Conservation (phyloP, 2,113 vertebrate genomes). For the Potamarius usumacintae region DNA sequence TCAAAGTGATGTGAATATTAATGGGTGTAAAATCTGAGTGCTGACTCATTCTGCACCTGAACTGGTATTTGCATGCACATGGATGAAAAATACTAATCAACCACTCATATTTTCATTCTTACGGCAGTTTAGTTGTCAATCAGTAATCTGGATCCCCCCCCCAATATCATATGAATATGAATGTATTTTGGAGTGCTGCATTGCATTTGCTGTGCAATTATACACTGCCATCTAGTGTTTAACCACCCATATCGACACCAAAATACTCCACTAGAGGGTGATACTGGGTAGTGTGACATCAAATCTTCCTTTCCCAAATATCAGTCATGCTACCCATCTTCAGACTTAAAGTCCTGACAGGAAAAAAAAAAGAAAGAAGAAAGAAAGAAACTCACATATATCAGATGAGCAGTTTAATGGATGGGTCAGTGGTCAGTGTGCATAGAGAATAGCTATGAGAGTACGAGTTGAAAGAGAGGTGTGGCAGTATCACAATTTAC, state of each 20-base stretch:
- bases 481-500: neutral
- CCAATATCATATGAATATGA: neutral
- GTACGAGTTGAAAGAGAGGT: neutral
- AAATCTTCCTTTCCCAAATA: neutral
- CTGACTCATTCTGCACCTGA: conserved; percentile 49
- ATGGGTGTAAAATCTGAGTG: conserved; percentile 31
- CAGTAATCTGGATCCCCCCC: too few relatives aligned
- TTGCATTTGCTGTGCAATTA: conserved; percentile 54
- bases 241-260: neutral
- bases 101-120: neutral
- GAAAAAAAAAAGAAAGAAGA: too few relatives aligned
- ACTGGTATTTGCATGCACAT: neutral
- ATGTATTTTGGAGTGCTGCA: neutral
- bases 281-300: neutral
- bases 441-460: neutral
- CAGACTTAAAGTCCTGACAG: neutral
- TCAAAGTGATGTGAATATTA: conserved; percentile 46
- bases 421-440: conserved; percentile 21
- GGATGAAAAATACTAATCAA: neutral
- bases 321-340: neutral
- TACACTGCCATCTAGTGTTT: conserved; percentile 49
- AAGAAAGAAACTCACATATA: conserved; percentile 33
- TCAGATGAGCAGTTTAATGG: conserved; percentile 60
- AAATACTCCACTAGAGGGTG: conserved; percentile 21
- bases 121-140: neutral